Evolutionary conservation across 2,888 invertebrate genomes (phyloP).

Genomic region (Crocallis elinguaria): DNA sequence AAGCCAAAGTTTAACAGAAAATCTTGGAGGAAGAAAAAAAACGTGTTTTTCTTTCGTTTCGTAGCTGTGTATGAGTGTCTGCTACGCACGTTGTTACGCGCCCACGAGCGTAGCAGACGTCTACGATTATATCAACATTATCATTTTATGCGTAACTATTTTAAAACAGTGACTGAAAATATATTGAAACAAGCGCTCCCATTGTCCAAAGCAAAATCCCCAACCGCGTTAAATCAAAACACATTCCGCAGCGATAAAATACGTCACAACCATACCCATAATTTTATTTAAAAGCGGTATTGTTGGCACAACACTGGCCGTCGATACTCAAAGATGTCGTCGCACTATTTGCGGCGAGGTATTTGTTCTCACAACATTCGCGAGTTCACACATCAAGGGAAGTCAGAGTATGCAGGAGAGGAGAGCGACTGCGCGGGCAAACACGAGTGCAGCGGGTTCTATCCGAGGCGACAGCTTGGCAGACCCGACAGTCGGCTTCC

Average conservation of each 20-base stretch:
- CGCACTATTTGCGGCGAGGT: slow-evolving; percentile 35
- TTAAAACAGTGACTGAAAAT: too few species aligned
- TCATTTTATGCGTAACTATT: not conserved
- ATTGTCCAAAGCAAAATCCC: too few species aligned
- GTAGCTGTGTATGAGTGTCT: not conserved
- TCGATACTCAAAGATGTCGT: slow-evolving; percentile 35
- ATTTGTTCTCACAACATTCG: slow-evolving; percentile 43
- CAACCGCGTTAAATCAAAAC: not conserved
- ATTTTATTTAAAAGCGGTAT: slow-evolving; percentile 24
- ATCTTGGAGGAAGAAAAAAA: too few species aligned
- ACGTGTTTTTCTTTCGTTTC: too few species aligned
- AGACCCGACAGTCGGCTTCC: slow-evolving; percentile 60
- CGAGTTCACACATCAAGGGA: slow-evolving; percentile 37
- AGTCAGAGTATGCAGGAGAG: slow-evolving; percentile 39
- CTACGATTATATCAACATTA: not conserved
- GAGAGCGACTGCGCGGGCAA: slow-evolving; percentile 75
- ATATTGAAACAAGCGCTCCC: too few species aligned
- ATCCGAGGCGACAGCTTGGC: slow-evolving; percentile 41
- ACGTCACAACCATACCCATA: slow-evolving; percentile 6
- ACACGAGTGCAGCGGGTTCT: slow-evolving; percentile 53
- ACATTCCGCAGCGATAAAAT: not conserved
- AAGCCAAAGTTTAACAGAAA: too few species aligned
- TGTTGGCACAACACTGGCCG: slow-evolving; percentile 20
- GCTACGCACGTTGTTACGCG: too few species aligned
- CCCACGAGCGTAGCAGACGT: not conserved